Evolutionary conservation across 2,797 vertebrate species (phyloP).

Genomic region (Mormyrus proboscirostris): DNA sequence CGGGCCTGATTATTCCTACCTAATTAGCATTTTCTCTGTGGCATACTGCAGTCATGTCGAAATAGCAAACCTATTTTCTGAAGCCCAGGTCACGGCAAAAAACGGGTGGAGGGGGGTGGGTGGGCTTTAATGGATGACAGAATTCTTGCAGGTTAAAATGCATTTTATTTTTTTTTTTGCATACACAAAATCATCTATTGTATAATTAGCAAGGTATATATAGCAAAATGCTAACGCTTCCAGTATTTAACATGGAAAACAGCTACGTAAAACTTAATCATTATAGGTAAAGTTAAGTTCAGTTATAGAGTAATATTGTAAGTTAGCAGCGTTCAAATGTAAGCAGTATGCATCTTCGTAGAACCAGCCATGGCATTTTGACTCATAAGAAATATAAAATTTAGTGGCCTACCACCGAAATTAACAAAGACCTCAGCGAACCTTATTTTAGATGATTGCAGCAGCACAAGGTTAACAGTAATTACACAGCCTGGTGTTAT

Average conservation of each 20-base stretch:
- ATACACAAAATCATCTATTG: background rate
- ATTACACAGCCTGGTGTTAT: conserved; percentile 40
- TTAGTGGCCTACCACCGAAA: background rate
- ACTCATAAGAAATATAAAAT: background rate
- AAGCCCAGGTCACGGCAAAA: conserved; percentile 23
- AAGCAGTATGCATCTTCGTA: background rate
- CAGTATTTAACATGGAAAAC: background rate
- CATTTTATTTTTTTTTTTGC: background rate
- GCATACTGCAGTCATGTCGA: conserved; percentile 51
- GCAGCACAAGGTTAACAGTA: conserved; percentile 32
- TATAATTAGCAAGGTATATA: background rate
- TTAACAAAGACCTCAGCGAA: background rate
- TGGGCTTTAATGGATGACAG: background rate
- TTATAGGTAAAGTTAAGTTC: background rate
- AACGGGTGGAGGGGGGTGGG: background rate
- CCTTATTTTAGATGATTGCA: background rate
- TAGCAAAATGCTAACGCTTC: background rate
- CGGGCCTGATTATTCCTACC: conserved; percentile 63
- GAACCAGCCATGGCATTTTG: background rate
- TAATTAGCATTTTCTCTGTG: conserved; percentile 63
- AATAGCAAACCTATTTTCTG: conserved; percentile 54
- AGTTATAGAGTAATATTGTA: background rate
- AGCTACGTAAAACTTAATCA: background rate
- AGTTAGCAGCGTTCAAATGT: background rate
- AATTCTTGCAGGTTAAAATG: background rate